These are phyloP conservation scores for Chromis chromis DNA, from an alignment of 2,797 vertebrate species.

Conservation along the genomic window DNA sequence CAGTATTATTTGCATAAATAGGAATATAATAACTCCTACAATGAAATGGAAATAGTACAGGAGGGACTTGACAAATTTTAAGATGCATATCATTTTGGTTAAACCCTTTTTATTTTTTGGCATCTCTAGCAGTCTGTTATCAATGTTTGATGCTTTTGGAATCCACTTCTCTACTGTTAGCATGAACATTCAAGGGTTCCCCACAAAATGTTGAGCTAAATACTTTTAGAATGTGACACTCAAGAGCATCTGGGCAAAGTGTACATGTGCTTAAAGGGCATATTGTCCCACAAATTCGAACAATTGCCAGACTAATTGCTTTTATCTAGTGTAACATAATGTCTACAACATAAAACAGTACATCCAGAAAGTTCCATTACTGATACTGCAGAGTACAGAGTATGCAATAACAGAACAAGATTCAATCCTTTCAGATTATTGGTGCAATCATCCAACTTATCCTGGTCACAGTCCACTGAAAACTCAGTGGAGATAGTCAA, in stretches of 20 bases:
- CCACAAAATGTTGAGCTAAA: not conserved
- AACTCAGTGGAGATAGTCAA: slow-evolving; percentile 8
- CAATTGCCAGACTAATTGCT: not conserved
- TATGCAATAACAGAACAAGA: not conserved
- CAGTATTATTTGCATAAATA: not conserved
- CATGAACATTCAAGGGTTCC: not conserved
- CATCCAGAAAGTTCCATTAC: slow-evolving; percentile 1
- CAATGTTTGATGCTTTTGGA: not conserved
- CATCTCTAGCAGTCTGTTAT: not conserved
- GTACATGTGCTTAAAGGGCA: not conserved
- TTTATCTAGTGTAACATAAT: not conserved
- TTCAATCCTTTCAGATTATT: not conserved
- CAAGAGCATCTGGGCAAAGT: not conserved
- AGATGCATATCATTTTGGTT: not conserved
- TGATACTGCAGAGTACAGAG: slow-evolving; percentile 13
- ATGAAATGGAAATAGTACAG: not conserved
- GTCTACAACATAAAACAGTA: not conserved
- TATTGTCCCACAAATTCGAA: no score
- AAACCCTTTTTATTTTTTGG: slow-evolving; percentile 1
- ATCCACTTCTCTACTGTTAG: not conserved
- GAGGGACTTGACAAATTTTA: not conserved
- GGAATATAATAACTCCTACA: not conserved
- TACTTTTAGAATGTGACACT: not conserved
- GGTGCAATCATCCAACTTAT: not conserved
- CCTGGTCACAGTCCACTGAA: not conserved